A percentile compares a stretch with the other conserved stretches of the same genome.
These are phyloP conservation scores for Tragulus kanchil DNA, from an alignment of 2,113 vertebrate genomes.

Conservation along the genomic window DNA sequence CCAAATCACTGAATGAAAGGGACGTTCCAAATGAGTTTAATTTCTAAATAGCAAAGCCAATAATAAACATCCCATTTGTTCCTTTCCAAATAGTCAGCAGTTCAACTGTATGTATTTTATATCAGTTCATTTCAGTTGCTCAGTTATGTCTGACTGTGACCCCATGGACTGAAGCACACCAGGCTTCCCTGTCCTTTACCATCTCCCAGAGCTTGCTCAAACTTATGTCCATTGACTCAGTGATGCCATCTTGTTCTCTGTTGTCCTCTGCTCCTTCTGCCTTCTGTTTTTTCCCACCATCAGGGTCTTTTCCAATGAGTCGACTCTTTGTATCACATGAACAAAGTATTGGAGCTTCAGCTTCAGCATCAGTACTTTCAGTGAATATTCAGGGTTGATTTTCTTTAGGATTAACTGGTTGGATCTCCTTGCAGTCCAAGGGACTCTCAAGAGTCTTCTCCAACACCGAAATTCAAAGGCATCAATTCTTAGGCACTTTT, in stretches of 20 bases:
- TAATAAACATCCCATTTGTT: neutral
- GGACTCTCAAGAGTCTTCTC: neutral
- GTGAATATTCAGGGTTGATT: neutral
- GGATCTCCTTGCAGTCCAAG: neutral
- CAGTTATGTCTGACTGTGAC: no score
- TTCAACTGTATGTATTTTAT: neutral
- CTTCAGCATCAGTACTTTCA: neutral
- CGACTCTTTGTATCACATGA: neutral
- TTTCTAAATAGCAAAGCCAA: slow-evolving; percentile 30
- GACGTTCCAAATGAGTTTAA: neutral
- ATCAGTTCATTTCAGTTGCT: no score
- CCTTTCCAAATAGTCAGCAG: slow-evolving; percentile 10
- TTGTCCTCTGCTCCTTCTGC: neutral
- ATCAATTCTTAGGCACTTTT: neutral
- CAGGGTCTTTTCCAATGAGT: neutral
- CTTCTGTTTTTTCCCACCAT: neutral
- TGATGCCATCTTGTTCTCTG: neutral
- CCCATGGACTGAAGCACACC: no score
- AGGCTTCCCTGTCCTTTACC: no score
- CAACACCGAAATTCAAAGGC: neutral
- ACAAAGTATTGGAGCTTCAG: neutral
- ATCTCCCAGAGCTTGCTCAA: neutral
- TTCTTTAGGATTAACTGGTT: neutral
- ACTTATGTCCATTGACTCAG: neutral
- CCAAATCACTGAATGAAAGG: neutral